Percentiles rank a stretch among this genome's conserved stretches.
Evolutionary conservation across 2,888 invertebrate genomes (phyloP).

Genomic region (Holacanthella duospinosa): DNA sequence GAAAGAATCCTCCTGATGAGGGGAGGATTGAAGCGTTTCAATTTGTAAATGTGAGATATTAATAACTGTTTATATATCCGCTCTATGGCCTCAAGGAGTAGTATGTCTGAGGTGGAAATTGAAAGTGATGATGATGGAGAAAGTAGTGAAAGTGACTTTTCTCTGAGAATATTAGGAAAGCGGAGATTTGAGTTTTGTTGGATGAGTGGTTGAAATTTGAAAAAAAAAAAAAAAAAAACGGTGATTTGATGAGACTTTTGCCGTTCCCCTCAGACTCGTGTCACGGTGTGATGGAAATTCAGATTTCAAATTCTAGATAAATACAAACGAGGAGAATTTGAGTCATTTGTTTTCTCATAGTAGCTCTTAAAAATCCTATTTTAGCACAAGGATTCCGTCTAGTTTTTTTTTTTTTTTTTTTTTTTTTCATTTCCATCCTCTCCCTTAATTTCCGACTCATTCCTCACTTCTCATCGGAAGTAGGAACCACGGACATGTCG

Average conservation of each 20-base stretch:
- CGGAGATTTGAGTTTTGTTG: neutral
- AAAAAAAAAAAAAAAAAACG: too few species aligned
- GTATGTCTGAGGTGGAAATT: neutral
- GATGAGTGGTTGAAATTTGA: neutral
- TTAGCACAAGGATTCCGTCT: neutral
- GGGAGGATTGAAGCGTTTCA: neutral
- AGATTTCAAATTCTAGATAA: too few species aligned
- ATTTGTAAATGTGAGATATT: neutral
- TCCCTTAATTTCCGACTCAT: neutral
- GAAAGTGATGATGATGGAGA: neutral
- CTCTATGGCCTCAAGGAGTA: neutral
- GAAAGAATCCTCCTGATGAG: too few species aligned
- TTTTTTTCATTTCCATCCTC: neutral
- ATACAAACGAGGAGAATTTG: neutral
- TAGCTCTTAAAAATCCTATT: neutral
- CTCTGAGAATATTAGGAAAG: neutral
- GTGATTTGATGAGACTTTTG: neutral
- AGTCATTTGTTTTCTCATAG: neutral
- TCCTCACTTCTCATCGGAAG: neutral
- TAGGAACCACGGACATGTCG: neutral
- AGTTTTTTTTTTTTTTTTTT: neutral
- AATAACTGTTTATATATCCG: neutral
- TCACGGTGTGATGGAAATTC: too few species aligned
- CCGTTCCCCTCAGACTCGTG: too few species aligned
- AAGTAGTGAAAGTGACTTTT: neutral